Percentiles rank a stretch among this genome's conserved stretches.
Evolutionary conservation across 2,797 vertebrate genomes (phyloP).

Genomic region (Aselliscus stoliczkanus): DNA sequence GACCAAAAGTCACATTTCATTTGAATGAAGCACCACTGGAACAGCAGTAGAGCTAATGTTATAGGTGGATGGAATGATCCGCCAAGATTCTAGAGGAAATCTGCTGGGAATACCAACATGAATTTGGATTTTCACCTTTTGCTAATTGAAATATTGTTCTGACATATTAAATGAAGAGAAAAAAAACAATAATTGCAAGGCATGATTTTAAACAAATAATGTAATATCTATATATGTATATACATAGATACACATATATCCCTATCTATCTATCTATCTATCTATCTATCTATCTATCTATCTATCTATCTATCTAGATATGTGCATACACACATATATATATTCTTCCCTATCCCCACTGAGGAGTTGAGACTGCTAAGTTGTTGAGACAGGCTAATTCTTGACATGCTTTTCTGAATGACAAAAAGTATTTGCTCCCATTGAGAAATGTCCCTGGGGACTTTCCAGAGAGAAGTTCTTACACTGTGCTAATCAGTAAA

Average conservation of each 20-base stretch:
- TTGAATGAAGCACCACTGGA: slow-evolving; percentile 21
- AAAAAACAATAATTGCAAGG: background rate
- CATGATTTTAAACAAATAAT: background rate
- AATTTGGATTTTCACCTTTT: slow-evolving; percentile 6
- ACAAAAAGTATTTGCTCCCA: background rate
- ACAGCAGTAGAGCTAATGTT: background rate
- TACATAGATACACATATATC: background rate
- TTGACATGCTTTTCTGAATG: background rate
- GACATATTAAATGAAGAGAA: background rate
- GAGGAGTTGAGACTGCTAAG: background rate
- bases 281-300: too few relatives aligned
- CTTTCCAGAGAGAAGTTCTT: slow-evolving; percentile 14
- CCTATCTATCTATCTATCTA: too few relatives aligned
- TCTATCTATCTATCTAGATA: too few relatives aligned
- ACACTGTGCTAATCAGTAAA: background rate
- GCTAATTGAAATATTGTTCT: background rate
- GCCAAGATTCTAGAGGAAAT: background rate
- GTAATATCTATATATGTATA: too few relatives aligned
- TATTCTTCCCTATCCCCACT: background rate
- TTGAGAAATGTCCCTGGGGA: background rate
- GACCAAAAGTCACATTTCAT: slow-evolving; percentile 43
- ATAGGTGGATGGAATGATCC: accelerated
- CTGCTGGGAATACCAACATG: background rate
- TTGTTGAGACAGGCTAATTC: background rate
- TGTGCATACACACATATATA: background rate